Evolutionary conservation across 2,888 invertebrate species (phyloP), one percentile per base, ranked within the genome.

Genomic region (Ditylenchus weischeri): DNA sequence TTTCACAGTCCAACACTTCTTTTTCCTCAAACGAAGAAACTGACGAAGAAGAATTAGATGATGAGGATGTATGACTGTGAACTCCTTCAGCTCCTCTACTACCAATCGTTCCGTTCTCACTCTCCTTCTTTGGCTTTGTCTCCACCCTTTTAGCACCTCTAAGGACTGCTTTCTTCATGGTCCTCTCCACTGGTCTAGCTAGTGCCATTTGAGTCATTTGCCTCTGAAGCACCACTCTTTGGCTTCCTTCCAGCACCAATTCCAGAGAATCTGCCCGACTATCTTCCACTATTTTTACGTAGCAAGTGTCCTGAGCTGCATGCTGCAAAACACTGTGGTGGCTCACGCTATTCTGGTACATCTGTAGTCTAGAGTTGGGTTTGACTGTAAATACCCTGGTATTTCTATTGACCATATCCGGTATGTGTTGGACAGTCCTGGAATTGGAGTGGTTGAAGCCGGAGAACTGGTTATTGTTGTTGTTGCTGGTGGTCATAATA

Each of bases 271-370:
- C 54, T 11, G 54, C 54, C 54, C 11, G 11, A 13, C 23, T 23
- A n/a, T 54, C 54, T 10, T 54, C 54, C 23, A 54, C 54, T 21
- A 54, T 54, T 54, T 54, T 54, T 29, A 54, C 11, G 8, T 54
- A 54, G 54, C 43, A 43, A 43, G 43, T 43, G 13, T 43, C 43
- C 8, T 43, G 43, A 13, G 43, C 43, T 15, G 43, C 3, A 5
- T 29, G 43, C 8, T 43, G 43, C 8, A 43, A 43, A 15, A 43
- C 43, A 43, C 43, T 43, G 43, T 29, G 29, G 29, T 29, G 29
- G 29, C 29, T 29, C 29, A 29, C 29, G 29, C 29, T 29, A 5
- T 43, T 43, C 43, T 43, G 43, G 43, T 43, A 15, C 43, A 43
- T 43, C 43, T 43, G 43, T 13, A 43, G 8, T 43, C 43, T 43